Conservation (phyloP, 2,113 vertebrate genomes). For the Amazona vittata region DNA sequence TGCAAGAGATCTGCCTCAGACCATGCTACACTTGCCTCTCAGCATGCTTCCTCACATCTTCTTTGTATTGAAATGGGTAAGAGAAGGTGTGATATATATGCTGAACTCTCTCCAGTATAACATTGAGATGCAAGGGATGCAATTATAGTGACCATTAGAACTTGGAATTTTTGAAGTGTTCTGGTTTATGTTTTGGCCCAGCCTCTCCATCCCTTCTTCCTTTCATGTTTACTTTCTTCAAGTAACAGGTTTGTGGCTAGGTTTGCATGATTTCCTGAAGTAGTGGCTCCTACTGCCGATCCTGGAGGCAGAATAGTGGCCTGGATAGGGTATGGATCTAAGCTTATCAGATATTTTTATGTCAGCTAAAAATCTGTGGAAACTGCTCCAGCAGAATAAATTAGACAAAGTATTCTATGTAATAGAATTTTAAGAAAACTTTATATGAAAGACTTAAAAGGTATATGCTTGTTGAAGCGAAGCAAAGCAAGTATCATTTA, state of each 20-base stretch:
- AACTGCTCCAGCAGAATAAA: background rate
- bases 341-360: background rate
- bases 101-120: background rate
- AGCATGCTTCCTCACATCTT: background rate
- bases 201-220: background rate
- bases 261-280: background rate
- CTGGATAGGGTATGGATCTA: background rate
- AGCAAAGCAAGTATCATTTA: background rate
- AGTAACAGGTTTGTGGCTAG: fast-evolving
- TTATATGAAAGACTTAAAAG: background rate
- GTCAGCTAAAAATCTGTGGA: background rate
- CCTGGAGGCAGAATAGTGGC: background rate
- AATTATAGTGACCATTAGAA: background rate
- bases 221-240: background rate
- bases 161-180: background rate
- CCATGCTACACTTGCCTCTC: background rate
- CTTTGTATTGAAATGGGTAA: background rate
- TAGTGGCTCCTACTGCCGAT: background rate
- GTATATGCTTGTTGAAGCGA: background rate
- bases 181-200: background rate
- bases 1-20: background rate
- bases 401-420: background rate
- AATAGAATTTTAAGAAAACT: background rate
- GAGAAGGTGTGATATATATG: background rate
- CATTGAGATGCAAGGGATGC: background rate